Conservation (phyloP, 2,113 vertebrate genomes). For the Pterocles gutturalis region DNA sequence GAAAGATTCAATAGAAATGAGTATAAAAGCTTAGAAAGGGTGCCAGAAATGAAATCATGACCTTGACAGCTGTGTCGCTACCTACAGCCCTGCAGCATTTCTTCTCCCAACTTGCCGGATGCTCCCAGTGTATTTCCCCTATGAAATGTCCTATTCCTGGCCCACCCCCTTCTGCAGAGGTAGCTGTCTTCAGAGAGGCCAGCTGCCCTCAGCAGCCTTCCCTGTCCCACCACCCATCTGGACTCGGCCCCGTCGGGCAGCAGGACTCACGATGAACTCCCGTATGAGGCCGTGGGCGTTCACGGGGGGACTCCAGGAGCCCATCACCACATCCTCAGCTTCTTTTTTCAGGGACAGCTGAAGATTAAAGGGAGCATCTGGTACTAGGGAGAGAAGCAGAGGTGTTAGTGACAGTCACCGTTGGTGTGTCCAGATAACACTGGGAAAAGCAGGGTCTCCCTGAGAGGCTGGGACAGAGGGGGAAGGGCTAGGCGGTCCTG, state of each 20-base stretch:
- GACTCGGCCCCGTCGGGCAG: fast-evolving
- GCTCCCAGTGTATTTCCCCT: not conserved
- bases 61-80: not conserved
- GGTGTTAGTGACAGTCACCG: fast-evolving
- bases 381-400: conserved; percentile 79
- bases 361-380: conserved; percentile 89
- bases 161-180: not conserved
- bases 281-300: conserved; percentile 89
- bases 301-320: conserved; percentile 85
- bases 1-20: not conserved
- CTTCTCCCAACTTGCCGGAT: fast-evolving
- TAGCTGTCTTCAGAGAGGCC: not conserved
- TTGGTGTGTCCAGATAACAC: fast-evolving
- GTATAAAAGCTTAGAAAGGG: not conserved
- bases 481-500: fast-evolving
- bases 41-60: not conserved
- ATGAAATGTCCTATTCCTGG: fast-evolving
- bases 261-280: conserved; percentile 91
- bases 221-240: fast-evolving
- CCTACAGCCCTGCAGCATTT: not conserved
- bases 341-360: conserved; percentile 85
- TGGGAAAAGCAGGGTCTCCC: not conserved
- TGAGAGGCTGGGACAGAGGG: fast-evolving
- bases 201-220: not conserved
- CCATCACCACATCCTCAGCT: conserved; percentile 82